These are phyloP conservation scores for Polyommatus icarus DNA, from an alignment of 2,888 invertebrate genomes.

Conservation along the genomic window DNA sequence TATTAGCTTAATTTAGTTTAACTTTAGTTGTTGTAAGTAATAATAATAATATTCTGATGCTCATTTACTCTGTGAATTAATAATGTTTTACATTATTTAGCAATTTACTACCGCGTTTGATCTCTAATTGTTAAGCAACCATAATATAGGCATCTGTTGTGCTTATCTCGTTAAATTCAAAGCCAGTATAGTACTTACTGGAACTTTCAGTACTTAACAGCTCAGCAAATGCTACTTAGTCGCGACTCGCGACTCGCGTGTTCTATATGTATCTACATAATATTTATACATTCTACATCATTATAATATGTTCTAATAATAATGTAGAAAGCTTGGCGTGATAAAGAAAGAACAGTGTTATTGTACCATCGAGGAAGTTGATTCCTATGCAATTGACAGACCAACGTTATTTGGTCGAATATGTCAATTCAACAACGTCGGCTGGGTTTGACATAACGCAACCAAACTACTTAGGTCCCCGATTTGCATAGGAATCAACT, in stretches of 20 bases:
- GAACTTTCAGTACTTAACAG: constrained; percentile 13
- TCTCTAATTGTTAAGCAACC: not conserved
- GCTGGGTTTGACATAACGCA: no score
- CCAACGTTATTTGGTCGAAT: no score
- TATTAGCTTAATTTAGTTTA: constrained; percentile 31
- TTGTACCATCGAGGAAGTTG: no score
- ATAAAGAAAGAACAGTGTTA: not conserved
- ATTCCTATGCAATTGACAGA: no score
- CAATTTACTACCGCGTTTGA: not conserved
- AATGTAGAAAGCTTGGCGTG: not conserved
- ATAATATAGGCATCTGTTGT: not conserved
- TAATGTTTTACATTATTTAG: constrained; percentile 14
- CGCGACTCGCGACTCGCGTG: not conserved
- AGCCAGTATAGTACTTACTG: constrained; percentile 15
- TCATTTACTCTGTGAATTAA: not conserved
- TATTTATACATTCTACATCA: not conserved
- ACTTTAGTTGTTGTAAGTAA: constrained; percentile 4
- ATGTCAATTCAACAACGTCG: no score
- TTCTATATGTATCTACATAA: not conserved
- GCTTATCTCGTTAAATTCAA: not conserved
- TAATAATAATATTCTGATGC: constrained; percentile 14
- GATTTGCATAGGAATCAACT: no score
- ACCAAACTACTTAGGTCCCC: no score
- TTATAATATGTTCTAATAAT: not conserved
- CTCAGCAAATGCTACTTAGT: not conserved